phyloP scores from a whole-genome alignment of 2,797 vertebrate genomes.

The Knipowitschia caucasica region DNA sequence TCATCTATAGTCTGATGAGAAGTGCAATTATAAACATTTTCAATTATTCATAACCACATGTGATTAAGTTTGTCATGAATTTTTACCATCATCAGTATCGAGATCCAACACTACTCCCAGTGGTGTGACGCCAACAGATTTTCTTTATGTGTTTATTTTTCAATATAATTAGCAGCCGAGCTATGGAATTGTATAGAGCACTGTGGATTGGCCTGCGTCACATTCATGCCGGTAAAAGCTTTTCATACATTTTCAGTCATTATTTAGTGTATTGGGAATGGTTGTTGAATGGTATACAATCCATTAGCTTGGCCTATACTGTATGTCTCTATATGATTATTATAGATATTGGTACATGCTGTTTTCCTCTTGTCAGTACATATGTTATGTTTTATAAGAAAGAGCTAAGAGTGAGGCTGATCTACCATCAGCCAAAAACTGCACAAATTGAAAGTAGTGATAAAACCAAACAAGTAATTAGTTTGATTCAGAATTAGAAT shows the following conservation, averaged over 20 bases:
- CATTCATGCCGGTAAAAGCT: slow-evolving; percentile 33
- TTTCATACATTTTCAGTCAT: slow-evolving; percentile 22
- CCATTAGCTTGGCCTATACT: slow-evolving; percentile 13
- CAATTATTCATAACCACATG: slow-evolving; percentile 19
- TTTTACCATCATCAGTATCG: slow-evolving; percentile 2
- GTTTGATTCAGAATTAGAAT: too few relatives aligned
- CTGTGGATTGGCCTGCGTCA: slow-evolving; percentile 41
- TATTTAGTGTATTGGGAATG: slow-evolving; percentile 22
- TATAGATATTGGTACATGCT: too few relatives aligned
- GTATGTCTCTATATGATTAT: too few relatives aligned
- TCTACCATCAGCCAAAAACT: too few relatives aligned
- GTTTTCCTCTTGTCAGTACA: too few relatives aligned
- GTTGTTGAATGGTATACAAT: slow-evolving; percentile 13
- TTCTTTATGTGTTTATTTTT: slow-evolving; percentile 18
- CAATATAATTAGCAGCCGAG: slow-evolving; percentile 38
- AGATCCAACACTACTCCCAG: slow-evolving; percentile 2
- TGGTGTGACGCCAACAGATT: slow-evolving; percentile 19
- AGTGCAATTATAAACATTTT: slow-evolving; percentile 20
- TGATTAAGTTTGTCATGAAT: slow-evolving; percentile 1
- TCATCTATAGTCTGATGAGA: slow-evolving; percentile 19
- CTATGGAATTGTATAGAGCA: slow-evolving; percentile 45
- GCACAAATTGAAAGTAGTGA: too few relatives aligned
- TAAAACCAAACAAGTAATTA: too few relatives aligned
- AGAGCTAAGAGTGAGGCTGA: too few relatives aligned
- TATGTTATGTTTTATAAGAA: too few relatives aligned